phyloP scores from a whole-genome alignment of 2,113 vertebrate genomes.

The Rhinichthys klamathensis region DNA sequence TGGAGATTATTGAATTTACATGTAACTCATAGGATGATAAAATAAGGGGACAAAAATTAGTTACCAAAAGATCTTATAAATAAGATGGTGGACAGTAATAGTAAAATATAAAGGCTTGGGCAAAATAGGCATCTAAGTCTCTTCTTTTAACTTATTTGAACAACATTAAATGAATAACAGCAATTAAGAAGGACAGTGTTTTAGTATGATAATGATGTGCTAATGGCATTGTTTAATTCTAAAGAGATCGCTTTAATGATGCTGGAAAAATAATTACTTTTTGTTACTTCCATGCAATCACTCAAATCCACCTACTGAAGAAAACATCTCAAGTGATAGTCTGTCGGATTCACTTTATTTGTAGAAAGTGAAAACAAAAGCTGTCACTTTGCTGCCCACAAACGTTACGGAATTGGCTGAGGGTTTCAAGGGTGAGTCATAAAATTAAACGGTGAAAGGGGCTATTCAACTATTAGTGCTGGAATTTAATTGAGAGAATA shows the following conservation, averaged over 20 bases:
- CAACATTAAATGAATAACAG: background rate
- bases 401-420: background rate
- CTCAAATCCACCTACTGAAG: conserved; percentile 16
- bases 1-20: too few species aligned
- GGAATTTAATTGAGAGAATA: conserved; percentile 26
- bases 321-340: background rate
- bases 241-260: conserved; percentile 14
- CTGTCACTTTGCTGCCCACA: conserved; percentile 28
- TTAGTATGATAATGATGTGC: background rate
- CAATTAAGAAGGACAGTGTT: background rate
- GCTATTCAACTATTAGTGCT: conserved; percentile 13
- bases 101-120: background rate
- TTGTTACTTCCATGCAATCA: conserved; percentile 14
- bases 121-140: background rate
- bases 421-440: conserved; percentile 37
- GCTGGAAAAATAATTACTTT: conserved; percentile 7
- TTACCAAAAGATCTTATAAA: background rate
- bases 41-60: background rate
- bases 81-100: background rate
- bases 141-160: background rate
- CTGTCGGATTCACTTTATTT: conserved; percentile 15
- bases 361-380: conserved; percentile 20
- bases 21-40: background rate
- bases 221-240: background rate
- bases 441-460: background rate